phyloP scores from a whole-genome alignment of 1,140 invertebrate genomes.

The Uloborus diversus region DNA sequence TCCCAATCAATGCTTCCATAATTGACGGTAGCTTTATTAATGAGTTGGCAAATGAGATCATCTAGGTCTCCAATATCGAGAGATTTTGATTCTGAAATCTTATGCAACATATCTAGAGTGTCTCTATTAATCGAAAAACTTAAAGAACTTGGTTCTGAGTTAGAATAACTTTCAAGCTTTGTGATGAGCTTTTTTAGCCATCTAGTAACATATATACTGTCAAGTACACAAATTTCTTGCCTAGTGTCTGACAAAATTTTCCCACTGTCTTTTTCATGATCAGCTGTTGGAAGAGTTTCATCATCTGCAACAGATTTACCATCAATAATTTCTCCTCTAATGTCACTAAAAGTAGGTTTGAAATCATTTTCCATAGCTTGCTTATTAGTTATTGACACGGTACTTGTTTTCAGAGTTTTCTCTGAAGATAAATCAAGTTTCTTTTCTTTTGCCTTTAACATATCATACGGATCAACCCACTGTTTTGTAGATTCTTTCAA shows the following conservation, averaged over 20 bases:
- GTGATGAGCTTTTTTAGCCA: constrained; percentile 19
- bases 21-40: neutral
- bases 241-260: neutral
- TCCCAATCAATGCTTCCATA: neutral
- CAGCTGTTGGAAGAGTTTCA: neutral
- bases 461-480: constrained; percentile 32
- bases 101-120: neutral
- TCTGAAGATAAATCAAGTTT: neutral
- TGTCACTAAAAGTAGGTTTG: constrained; percentile 14
- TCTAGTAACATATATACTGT: constrained; percentile 29
- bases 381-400: neutral
- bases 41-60: neutral
- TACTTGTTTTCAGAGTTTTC: neutral
- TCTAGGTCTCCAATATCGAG: constrained; percentile 8
- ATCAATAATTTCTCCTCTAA: constrained; percentile 24
- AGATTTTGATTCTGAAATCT: neutral
- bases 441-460: neutral
- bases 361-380: neutral
- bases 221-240: neutral
- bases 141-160: neutral
- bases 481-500: neutral
- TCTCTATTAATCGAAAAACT: neutral
- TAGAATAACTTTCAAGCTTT: constrained; percentile 3
- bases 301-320: neutral
- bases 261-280: neutral